A percentile compares a stretch with the other conserved stretches of the same genome.
phyloP scores from a whole-genome alignment of 2,888 invertebrate species.

The Oscheius sp. region DNA sequence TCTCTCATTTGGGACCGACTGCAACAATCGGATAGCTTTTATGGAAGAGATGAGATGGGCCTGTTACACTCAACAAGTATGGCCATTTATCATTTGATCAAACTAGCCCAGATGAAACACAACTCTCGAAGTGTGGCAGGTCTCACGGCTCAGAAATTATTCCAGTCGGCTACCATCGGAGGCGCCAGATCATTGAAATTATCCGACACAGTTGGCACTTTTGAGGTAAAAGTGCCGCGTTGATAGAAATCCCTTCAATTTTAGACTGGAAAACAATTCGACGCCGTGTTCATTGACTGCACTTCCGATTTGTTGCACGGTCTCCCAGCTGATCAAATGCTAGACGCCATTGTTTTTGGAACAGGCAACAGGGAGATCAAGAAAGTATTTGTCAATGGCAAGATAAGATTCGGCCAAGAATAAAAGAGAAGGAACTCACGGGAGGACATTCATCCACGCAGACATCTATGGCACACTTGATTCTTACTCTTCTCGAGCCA shows the following conservation, averaged over 20 bases:
- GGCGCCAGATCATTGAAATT: conserved; percentile 66
- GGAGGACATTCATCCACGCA: conserved; percentile 67
- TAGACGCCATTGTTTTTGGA: conserved; percentile 66
- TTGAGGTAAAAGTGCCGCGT: conserved; percentile 43
- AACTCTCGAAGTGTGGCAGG: conserved; percentile 65
- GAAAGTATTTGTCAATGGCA: conserved; percentile 57
- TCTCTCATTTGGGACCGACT: conserved; percentile 71
- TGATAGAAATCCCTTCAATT: neutral
- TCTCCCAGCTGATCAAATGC: conserved; percentile 44
- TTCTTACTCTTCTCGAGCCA: conserved; percentile 69
- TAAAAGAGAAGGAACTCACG: conserved; percentile 42
- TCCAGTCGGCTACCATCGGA: conserved; percentile 62
- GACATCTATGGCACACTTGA: conserved; percentile 70
- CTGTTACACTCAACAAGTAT: conserved; percentile 69
- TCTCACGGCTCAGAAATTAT: conserved; percentile 58
- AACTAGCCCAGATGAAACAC: conserved; percentile 57
- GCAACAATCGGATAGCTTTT: conserved; percentile 70
- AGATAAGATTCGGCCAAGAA: neutral
- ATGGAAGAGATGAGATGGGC: conserved; percentile 72
- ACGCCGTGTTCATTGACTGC: conserved; percentile 63
- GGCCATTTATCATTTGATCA: neutral
- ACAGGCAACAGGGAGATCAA: conserved; percentile 68
- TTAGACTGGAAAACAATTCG: conserved; percentile 59
- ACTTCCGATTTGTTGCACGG: conserved; percentile 44
- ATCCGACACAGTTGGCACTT: conserved; percentile 47